Evolutionary conservation across 37 sponge, comb jelly and placozoan genomes (phyloP).

Genomic region (Ianthella basta): DNA sequence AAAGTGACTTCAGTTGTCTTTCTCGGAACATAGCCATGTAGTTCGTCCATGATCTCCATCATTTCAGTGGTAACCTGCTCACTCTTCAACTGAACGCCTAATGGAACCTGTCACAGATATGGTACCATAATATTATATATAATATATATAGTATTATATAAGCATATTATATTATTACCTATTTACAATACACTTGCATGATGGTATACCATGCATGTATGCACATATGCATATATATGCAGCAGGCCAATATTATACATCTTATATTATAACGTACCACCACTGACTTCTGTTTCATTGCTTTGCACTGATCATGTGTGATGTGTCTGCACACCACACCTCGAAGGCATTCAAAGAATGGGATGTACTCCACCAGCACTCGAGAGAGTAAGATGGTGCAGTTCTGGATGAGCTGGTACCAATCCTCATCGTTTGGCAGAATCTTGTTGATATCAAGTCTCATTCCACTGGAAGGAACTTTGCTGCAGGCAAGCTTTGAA

Average conservation of each 20-base stretch:
- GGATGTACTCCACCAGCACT: constrained; percentile 6
- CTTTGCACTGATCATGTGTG: neutral
- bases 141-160: too few species aligned
- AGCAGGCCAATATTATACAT: too few species aligned
- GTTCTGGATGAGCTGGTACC: neutral
- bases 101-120: too few species aligned
- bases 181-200: too few species aligned
- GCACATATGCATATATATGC: neutral
- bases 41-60: constrained; percentile 14
- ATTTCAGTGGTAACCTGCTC: neutral
- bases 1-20: neutral
- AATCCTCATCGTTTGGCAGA: neutral
- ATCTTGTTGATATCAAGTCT: neutral
- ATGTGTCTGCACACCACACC: neutral
- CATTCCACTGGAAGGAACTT: neutral
- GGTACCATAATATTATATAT: too few species aligned
- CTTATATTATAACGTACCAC: constrained; percentile 4
- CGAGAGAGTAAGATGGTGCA: neutral
- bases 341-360: neutral
- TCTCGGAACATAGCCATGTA: neutral
- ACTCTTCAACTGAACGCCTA: neutral
- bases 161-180: too few species aligned
- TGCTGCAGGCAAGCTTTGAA: neutral
- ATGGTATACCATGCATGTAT: neutral
- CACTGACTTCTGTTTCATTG: neutral